A percentile compares a stretch with the other conserved stretches of the same genome.
Evolutionary conservation across 2,888 invertebrate genomes (phyloP).

Genomic region (Tetragnatha montana): DNA sequence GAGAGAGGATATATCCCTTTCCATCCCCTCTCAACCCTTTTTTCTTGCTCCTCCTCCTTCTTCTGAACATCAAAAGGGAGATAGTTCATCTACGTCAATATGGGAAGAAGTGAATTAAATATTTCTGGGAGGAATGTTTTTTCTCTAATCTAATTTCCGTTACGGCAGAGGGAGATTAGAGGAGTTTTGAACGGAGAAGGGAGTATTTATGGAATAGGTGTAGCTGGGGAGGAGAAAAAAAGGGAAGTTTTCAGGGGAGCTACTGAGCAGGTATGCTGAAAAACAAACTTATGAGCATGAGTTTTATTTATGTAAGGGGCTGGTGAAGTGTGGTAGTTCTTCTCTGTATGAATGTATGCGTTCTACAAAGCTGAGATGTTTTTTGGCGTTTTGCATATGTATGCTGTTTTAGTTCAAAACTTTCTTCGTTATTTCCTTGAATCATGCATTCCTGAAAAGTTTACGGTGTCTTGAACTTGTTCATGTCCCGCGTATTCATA

Average conservation of each 20-base stretch:
- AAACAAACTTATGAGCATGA: too few species aligned
- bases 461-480: too few species aligned
- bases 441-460: too few species aligned
- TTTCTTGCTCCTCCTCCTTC: background rate
- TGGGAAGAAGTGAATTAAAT: conserved; percentile 61
- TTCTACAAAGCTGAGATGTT: too few species aligned
- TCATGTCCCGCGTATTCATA: too few species aligned
- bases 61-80: conserved; percentile 44
- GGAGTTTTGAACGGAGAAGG: conserved; percentile 8
- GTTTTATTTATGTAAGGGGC: too few species aligned
- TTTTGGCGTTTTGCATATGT: too few species aligned
- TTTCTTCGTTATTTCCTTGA: too few species aligned
- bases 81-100: conserved; percentile 50
- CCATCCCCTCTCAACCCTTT: conserved; percentile 40
- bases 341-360: too few species aligned
- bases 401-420: too few species aligned
- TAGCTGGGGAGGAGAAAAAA: background rate
- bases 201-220: background rate
- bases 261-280: too few species aligned
- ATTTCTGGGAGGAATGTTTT: conserved; percentile 39
- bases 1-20: conserved; percentile 20
- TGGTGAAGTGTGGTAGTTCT: too few species aligned
- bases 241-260: background rate
- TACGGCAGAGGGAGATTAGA: conserved; percentile 20
- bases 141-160: conserved; percentile 55